Evolutionary conservation across 2,888 invertebrate species (phyloP).

Genomic region (Melipona bicolor): DNA sequence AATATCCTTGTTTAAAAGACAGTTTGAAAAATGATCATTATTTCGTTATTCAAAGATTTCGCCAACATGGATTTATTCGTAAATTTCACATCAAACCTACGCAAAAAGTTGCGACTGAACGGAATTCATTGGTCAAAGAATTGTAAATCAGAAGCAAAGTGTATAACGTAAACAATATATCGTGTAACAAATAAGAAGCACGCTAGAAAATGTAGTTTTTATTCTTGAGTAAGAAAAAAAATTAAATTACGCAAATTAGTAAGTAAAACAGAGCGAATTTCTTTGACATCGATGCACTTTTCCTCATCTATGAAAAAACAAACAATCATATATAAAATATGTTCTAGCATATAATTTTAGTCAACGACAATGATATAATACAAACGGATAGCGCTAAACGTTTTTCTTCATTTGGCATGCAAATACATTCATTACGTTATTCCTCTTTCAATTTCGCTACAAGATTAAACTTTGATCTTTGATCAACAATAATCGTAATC

Average conservation of each 20-base stretch:
- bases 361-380: neutral
- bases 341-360: neutral
- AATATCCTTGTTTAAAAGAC: neutral
- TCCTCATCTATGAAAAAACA: neutral
- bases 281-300: neutral
- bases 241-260: neutral
- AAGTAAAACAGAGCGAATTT: neutral
- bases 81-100: neutral
- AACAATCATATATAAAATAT: neutral
- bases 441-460: too few relatives aligned
- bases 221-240: slow-evolving; percentile 9
- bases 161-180: neutral
- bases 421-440: neutral
- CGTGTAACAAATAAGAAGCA: slow-evolving; percentile 13
- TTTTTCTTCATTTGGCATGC: too few relatives aligned
- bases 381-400: neutral
- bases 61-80: too few relatives aligned
- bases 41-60: too few relatives aligned
- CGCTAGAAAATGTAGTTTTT: slow-evolving; percentile 24
- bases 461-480: neutral
- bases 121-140: neutral
- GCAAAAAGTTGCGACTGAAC: neutral
- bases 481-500: neutral
- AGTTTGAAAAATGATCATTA: too few relatives aligned
- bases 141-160: neutral